Base-by-base conservation (phyloP, 1,140 invertebrate species). In the Euwallacea similis region DNA sequence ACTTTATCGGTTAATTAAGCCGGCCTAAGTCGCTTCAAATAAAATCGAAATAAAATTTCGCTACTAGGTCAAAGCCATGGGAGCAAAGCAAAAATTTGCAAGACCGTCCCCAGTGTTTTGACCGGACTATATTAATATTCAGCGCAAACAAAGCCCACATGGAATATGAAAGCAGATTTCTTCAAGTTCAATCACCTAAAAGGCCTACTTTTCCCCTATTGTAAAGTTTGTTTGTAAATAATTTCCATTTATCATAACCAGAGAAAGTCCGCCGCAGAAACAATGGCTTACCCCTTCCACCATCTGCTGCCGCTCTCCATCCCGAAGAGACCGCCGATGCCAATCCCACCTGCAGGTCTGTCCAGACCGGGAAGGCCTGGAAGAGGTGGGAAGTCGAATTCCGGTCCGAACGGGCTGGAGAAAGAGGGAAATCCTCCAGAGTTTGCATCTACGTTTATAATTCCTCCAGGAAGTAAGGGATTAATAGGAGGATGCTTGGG, bases 221-320 rank as follows among this genome's bases (percentile, higher is more conserved):
- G 6, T 7, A 54, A 13, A 11, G 7, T 42, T 42, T 43, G 11
- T n/a, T 47, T 64, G 46, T 64, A 8, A 13, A 64, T 64, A 43
- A 50, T 50, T 47, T 6, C 16, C 16, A 56, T 56, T n/a, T 56
- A 9, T 56, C 16, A 50, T 33, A 33, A 33, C 21, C 21, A 33
- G 21, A 33, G 21, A 33, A 33, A 33, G 21, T 33, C 4, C 21
- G 21, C 21, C 21, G 21, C 21, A 33, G 21, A 33, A 33, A 33
- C 21, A 7, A 2, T 11, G n/a, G 75, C 83, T 84, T 74, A 85
- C 84, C 84, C 84, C 74, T 85, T 84, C 79, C 79, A 81, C 84
- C 84, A 85, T 69, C 81, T 83, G 66, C 82, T 79, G 33, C 72
- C 58, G 0, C 76, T 74, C 15, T 68, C 53, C 13, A 73, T 33